Evolutionary conservation across 1,140 invertebrate species (phyloP).

Genomic region (Pectinophora gossypiella): DNA sequence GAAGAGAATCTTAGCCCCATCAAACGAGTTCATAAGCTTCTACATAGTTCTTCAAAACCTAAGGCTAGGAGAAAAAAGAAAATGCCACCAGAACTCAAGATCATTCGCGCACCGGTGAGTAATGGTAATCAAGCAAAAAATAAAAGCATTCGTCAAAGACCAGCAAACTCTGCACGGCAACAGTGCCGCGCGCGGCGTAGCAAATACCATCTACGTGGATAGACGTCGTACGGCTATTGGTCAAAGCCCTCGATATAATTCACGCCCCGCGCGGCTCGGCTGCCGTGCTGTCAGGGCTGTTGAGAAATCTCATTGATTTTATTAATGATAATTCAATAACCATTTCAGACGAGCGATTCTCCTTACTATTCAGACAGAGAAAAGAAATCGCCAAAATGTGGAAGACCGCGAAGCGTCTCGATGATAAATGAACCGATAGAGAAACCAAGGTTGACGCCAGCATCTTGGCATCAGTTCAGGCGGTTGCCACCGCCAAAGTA

Average conservation of each 20-base stretch:
- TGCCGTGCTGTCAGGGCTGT: no score
- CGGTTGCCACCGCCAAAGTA: conserved; percentile 71
- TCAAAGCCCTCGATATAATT: no score
- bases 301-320: no score
- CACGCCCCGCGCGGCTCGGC: no score
- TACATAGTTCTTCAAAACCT: conserved; percentile 44
- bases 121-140: no score
- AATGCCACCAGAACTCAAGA: conserved; percentile 77
- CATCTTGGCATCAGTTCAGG: conserved; percentile 64
- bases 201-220: no score
- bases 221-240: no score
- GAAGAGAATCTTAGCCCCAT: conserved; percentile 66
- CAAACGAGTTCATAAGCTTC: conserved; percentile 59
- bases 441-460: conserved; percentile 51
- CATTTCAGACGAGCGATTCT: conserved; percentile 56
- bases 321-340: no score
- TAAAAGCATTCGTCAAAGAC: no score
- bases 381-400: conserved; percentile 46
- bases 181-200: no score
- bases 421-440: conserved; percentile 66
- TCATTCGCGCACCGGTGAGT: conserved; percentile 69
- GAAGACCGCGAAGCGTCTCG: conserved; percentile 73
- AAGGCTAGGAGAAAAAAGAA: conserved; percentile 69
- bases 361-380: conserved; percentile 66
- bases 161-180: no score